A percentile compares a stretch with the other conserved stretches of the same genome.
phyloP scores from a whole-genome alignment of 2,888 invertebrate species.

The Nysson spinosus region DNA sequence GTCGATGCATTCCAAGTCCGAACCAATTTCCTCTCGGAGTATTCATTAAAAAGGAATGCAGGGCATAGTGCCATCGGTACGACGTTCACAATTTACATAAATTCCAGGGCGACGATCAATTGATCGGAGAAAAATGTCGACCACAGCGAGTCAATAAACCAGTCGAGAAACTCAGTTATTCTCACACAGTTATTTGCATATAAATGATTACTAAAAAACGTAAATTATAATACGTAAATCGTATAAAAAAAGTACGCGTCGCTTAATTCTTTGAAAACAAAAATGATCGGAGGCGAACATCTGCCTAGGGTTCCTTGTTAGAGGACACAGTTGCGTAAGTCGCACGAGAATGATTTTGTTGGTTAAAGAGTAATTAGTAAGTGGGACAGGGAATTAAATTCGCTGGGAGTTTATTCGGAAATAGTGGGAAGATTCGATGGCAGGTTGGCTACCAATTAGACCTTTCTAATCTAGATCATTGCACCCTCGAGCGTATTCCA shows the following conservation, averaged over 20 bases:
- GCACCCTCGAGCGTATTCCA: slow-evolving; percentile 28
- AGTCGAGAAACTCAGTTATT: too few species aligned
- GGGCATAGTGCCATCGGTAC: neutral
- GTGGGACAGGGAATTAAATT: too few species aligned
- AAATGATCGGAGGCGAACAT: too few species aligned
- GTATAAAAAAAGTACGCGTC: neutral
- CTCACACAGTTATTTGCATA: too few species aligned
- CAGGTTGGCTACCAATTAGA: slow-evolving; percentile 40
- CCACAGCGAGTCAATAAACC: too few species aligned
- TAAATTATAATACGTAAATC: neutral
- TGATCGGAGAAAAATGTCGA: too few species aligned
- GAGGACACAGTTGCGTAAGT: too few species aligned
- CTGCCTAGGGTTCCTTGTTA: too few species aligned
- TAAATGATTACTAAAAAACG: neutral
- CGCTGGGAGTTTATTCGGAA: neutral
- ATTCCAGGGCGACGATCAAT: slow-evolving; percentile 21
- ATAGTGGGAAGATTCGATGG: neutral
- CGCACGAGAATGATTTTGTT: too few species aligned
- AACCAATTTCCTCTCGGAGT: slow-evolving; percentile 9
- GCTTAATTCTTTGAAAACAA: neutral
- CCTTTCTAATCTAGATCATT: slow-evolving; percentile 51
- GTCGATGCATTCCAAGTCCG: slow-evolving; percentile 12
- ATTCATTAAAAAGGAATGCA: slow-evolving; percentile 18
- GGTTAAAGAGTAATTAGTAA: too few species aligned
- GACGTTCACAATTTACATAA: slow-evolving; percentile 18